Base-by-base conservation (phyloP, 2,888 invertebrate species). In the Eupithecia subfuscata region DNA sequence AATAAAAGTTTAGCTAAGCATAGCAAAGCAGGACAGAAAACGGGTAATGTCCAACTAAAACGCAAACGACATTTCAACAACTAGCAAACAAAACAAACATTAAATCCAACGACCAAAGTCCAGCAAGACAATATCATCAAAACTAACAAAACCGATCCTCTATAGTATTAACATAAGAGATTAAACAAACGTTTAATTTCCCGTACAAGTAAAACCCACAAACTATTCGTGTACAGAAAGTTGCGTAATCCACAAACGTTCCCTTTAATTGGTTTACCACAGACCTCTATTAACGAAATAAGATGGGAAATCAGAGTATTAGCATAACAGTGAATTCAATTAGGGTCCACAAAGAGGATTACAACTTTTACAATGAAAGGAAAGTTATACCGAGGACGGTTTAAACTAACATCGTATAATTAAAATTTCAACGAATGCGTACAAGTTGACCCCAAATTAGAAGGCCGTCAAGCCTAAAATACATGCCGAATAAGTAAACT, bases 271-370 rank as follows among this genome's bases (percentile, higher is more conserved):
- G 93, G 93, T 93, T 94, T 91, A 93, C 92, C 92, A 90, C 93
- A 91, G 91, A 91, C 93, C 94, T 92, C 94, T 93, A 94, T 94
- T 94, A 95, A 93, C 94, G 90, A 93, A 94, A 94, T 94, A 94
- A 94, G 93, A 94, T 94, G 93, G 93, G 94, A 94, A 94, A 94
- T 94, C 94, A 94, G 91, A 92, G 94, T 93, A 95, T 95, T 95
- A 94, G 92, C 95, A 95, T 95, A 94, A 94, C 94, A 94, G 93
- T 91, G 90, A 93, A 94, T 95, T 94, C 94, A 94, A 95, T 95
- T 95, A 94, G 91, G 92, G 90, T 90, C 88, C 90, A 94, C 94
- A 95, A 94, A 95, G 94, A 94, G 94, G 94, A 95, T 95, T 94
- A 95, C 92, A 94, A 94, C 94, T 94, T 95, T 94, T 92, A 94